Evolutionary conservation across 2,797 vertebrate genomes (phyloP).

Genomic region (Cichlasoma orientale): DNA sequence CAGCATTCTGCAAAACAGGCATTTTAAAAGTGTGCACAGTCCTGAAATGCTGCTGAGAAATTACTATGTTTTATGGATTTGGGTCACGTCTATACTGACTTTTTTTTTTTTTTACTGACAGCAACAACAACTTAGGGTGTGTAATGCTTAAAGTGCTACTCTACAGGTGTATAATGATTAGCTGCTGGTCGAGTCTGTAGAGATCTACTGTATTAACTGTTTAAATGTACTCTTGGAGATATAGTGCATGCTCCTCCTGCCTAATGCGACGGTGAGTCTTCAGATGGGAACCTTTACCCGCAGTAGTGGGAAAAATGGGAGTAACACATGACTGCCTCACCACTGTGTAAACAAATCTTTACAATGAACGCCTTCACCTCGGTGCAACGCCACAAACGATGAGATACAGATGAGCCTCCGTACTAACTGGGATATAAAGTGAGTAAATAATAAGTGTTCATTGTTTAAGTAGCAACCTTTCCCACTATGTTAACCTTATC

Average conservation of each 20-base stretch:
- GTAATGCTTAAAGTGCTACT: slow-evolving; percentile 37
- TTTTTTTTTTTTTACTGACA: neutral
- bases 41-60: neutral
- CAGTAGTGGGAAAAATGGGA: slow-evolving; percentile 6
- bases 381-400: neutral
- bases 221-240: slow-evolving; percentile 22
- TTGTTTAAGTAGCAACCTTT: slow-evolving; percentile 1
- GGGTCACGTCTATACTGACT: neutral
- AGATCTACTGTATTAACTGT: slow-evolving; percentile 25
- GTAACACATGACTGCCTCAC: slow-evolving; percentile 10
- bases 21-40: neutral
- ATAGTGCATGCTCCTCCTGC: slow-evolving; percentile 49
- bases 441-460: neutral
- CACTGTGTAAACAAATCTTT: neutral
- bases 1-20: neutral
- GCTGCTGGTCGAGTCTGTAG: slow-evolving; percentile 25
- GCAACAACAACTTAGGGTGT: neutral
- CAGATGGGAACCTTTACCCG: neutral
- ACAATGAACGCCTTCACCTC: neutral
- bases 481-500: no score
- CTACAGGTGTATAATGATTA: slow-evolving; percentile 14
- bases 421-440: neutral
- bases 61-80: neutral
- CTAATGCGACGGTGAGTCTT: neutral
- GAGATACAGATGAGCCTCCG: neutral